phyloP scores from a whole-genome alignment of 2,113 vertebrate species.

The Todiramphus saurophagus region DNA sequence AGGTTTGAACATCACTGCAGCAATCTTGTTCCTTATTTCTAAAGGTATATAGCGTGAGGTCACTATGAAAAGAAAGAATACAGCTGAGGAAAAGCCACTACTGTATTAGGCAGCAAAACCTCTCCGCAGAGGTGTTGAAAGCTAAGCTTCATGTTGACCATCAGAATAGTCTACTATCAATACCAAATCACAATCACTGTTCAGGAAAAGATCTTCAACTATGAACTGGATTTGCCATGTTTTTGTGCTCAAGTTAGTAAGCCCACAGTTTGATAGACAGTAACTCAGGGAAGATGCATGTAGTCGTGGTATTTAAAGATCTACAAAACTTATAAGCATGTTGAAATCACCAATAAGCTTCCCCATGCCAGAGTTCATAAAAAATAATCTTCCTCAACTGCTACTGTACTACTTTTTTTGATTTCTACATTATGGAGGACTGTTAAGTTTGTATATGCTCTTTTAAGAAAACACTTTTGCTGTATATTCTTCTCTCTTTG shows the following conservation, averaged over 20 bases:
- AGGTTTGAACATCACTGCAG: not conserved
- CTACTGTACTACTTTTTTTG: not conserved
- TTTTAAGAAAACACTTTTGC: not conserved
- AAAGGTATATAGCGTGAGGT: too few species aligned
- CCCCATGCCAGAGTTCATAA: not conserved
- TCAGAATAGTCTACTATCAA: not conserved
- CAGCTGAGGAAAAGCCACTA: not conserved
- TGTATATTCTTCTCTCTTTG: not conserved
- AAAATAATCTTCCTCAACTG: not conserved
- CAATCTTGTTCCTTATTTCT: not conserved
- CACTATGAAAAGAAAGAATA: not conserved
- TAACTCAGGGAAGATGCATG: not conserved
- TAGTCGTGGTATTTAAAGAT: not conserved
- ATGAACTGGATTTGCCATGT: not conserved
- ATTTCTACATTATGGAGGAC: not conserved
- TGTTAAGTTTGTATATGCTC: not conserved
- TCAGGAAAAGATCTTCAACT: not conserved
- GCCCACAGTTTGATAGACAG: not conserved
- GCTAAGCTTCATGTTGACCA: not conserved
- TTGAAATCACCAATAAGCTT: not conserved
- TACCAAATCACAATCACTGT: not conserved
- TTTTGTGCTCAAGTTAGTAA: not conserved
- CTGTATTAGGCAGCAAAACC: not conserved
- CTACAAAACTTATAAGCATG: not conserved
- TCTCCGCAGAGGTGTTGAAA: not conserved